phyloP scores from a whole-genome alignment of 2,113 vertebrate species.

The Calypte anna region DNA sequence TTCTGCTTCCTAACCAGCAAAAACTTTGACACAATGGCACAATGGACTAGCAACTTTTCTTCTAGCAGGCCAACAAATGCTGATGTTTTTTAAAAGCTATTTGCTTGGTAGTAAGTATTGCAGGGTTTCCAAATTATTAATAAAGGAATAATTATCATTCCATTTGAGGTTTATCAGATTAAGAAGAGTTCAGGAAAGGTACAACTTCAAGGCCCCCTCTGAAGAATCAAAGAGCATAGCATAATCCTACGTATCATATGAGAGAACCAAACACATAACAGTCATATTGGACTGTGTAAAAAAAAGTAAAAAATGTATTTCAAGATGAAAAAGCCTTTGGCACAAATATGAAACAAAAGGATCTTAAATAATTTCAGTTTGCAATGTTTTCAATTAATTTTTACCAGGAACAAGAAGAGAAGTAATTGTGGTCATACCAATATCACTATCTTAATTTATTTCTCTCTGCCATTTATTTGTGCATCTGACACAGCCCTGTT shows the following conservation, averaged over 20 bases:
- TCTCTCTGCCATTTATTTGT: neutral
- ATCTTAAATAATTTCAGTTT: neutral
- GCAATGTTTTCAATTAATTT: neutral
- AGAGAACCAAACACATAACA: neutral
- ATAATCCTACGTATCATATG: neutral
- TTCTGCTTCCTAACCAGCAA: neutral
- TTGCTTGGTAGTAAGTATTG: neutral
- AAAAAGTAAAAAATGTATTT: neutral
- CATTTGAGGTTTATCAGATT: neutral
- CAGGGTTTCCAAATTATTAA: neutral
- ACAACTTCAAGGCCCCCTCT: neutral
- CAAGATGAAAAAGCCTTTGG: neutral
- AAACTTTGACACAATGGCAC: neutral
- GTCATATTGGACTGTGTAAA: neutral
- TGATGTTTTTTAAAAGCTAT: neutral
- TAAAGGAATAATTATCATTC: neutral
- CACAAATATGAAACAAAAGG: neutral
- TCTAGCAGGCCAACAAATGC: neutral
- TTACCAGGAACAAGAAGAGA: neutral
- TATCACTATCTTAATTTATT: neutral
- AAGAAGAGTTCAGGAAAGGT: neutral
- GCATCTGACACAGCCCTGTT: neutral
- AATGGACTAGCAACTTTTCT: neutral
- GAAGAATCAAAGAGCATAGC: neutral
- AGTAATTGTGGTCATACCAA: neutral